Percentiles rank a stretch among this genome's conserved stretches.
These are phyloP conservation scores for Piezodorus guildinii DNA, from an alignment of 1,140 invertebrate genomes.

Conservation along the genomic window DNA sequence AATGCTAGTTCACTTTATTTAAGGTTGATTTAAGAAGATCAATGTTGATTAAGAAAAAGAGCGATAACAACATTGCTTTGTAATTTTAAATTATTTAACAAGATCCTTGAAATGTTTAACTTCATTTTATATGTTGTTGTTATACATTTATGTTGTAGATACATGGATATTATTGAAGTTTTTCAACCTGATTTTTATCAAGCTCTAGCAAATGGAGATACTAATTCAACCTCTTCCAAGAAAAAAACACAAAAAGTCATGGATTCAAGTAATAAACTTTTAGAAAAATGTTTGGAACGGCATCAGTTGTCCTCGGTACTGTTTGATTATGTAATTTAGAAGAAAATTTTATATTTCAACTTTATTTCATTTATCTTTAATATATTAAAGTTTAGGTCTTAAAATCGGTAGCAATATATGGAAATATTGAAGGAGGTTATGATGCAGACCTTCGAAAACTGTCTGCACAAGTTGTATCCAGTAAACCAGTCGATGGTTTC, in stretches of 20 bases:
- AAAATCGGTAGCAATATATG: conserved; percentile 42
- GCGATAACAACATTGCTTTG: too few relatives aligned
- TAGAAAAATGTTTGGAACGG: conserved; percentile 46
- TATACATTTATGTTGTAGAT: conserved; percentile 38
- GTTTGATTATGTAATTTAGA: neutral
- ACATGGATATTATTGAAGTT: conserved; percentile 62
- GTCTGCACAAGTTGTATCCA: conserved; percentile 45
- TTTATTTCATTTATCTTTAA: conserved; percentile 10
- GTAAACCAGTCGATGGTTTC: conserved; percentile 48
- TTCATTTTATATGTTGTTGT: too few relatives aligned
- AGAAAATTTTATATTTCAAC: neutral
- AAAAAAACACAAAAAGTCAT: conserved; percentile 59
- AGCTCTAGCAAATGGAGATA: conserved; percentile 69
- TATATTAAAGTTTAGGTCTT: conserved; percentile 30
- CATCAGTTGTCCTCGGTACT: conserved; percentile 40
- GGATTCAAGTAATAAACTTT: conserved; percentile 43
- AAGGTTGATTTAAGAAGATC: too few relatives aligned
- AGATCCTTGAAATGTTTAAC: too few relatives aligned
- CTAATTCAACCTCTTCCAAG: conserved; percentile 46
- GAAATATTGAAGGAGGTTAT: conserved; percentile 63
- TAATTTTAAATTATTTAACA: too few relatives aligned
- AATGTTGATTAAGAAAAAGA: too few relatives aligned
- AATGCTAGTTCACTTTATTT: too few relatives aligned
- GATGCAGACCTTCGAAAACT: conserved; percentile 42
- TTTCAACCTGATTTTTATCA: conserved; percentile 69